Evolutionary conservation across 1,140 invertebrate genomes (phyloP), one percentile per base, ranked within the genome.

Genomic region (Drosophila nebulosa): DNA sequence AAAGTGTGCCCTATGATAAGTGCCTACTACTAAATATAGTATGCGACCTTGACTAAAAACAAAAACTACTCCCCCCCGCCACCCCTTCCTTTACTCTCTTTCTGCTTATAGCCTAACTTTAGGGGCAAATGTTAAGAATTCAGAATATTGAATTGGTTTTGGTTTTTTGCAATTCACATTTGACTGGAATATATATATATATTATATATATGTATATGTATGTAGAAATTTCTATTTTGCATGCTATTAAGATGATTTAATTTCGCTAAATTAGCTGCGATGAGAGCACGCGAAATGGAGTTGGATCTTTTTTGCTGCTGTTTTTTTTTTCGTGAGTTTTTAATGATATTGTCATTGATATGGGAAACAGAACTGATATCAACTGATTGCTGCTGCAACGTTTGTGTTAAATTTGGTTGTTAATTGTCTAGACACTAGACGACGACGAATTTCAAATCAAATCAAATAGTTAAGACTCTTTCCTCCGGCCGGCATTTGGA

Each of bases 181-280:
- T 4, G 14, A 42, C 5, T 42, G 39, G 5, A 18, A 14, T 42
- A 7, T 18, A 2, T 2, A 2, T 18, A 16, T 2, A 18, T 42
- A 42, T 42, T 42, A 42, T 42, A 39, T 39, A 14, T 42, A 18
- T 42, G 2, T 18, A 42, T 18, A 30, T 30, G 3, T 30, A 30
- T 32, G 4, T 24, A 24, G 9, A 32, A 10, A 32, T 32, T 32
- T 32, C 10, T 3, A 32, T 32, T 32, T 32, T 46, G 39, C 39
- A 46, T 46, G 39, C 39, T 21, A 46, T 46, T 46, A 21, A 46
- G 16, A 46, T 61, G 46, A 69, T 70, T 68, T 68, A 68, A 69
- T 60, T 70, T 16, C n/a, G 26, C 9, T 30, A 14, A 53, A 39
- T 53, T 59, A 50, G 32, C 27, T 36, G n/a, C 9, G 42, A 32